A percentile compares a stretch with the other conserved stretches of the same genome.
Conservation (phyloP, 2,888 invertebrate genomes). For the Heliconius sara region DNA sequence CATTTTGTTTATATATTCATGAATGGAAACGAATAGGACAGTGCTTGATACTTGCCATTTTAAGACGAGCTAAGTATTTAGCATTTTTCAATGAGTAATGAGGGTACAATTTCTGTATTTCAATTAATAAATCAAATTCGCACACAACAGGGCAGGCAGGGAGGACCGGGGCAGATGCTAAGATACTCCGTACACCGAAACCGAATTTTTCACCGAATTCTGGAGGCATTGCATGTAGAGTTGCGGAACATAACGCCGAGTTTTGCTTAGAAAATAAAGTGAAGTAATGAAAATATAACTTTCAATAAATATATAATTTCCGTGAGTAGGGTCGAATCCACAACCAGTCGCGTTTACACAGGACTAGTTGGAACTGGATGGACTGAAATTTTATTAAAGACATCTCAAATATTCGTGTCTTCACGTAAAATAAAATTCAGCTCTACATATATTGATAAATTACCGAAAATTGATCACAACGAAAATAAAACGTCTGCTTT, state of each 20-base stretch:
- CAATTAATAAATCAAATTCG: background rate
- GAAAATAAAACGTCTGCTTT: constrained; percentile 6
- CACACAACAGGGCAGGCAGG: no score
- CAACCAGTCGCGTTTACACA: no score
- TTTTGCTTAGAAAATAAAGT: no score
- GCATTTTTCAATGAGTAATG: constrained; percentile 4
- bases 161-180: no score
- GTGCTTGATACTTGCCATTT: constrained; percentile 37
- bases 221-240: no score
- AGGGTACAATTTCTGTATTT: background rate
- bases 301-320: no score
- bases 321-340: no score
- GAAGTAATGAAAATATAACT: no score
- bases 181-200: no score
- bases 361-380: no score
- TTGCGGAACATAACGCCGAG: no score
- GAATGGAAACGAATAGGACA: constrained; percentile 60
- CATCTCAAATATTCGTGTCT: background rate
- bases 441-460: background rate
- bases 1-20: constrained; percentile 59
- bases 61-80: constrained; percentile 25
- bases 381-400: background rate
- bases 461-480: background rate
- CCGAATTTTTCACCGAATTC: no score
- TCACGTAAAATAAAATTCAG: background rate